Conservation (phyloP, 2,888 invertebrate genomes). For the Resseliella maxima region DNA sequence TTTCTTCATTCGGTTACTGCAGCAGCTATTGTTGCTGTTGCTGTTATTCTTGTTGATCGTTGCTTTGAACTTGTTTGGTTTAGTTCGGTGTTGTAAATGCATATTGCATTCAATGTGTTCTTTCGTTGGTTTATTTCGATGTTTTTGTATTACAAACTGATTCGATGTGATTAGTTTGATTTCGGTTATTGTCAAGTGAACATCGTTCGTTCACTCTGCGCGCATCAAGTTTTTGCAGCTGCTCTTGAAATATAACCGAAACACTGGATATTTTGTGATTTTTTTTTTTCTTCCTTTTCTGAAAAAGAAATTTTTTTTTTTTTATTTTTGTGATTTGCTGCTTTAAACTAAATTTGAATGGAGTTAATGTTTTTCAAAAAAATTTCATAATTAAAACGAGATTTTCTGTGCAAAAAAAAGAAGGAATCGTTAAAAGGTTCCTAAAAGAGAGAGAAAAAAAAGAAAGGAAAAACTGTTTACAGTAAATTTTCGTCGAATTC, state of each 20-base stretch:
- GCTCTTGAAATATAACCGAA: not conserved
- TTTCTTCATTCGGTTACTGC: not conserved
- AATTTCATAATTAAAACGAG: no score
- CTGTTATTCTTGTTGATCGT: not conserved
- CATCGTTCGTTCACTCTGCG: slow-evolving; percentile 16
- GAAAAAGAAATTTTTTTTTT: no score
- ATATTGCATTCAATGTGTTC: not conserved
- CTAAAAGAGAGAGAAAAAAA: no score
- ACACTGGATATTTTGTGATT: no score
- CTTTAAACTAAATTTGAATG: no score
- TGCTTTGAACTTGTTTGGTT: slow-evolving; percentile 41
- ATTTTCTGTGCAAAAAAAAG: no score
- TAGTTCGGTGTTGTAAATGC: slow-evolving; percentile 41
- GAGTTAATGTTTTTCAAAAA: no score
- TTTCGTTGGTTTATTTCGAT: not conserved
- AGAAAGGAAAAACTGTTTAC: no score
- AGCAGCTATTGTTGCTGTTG: not conserved
- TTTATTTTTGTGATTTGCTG: no score
- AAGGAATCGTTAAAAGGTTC: no score
- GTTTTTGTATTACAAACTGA: not conserved
- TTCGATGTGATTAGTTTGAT: slow-evolving; percentile 54
- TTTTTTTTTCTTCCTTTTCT: no score
- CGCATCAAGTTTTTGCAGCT: slow-evolving; percentile 11
- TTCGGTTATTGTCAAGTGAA: slow-evolving; percentile 54
- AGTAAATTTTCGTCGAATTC: no score